Percentiles rank a stretch among this genome's conserved stretches.
These are phyloP conservation scores for Fopius arisanus DNA, from an alignment of 1,140 invertebrate genomes.

Conservation along the genomic window DNA sequence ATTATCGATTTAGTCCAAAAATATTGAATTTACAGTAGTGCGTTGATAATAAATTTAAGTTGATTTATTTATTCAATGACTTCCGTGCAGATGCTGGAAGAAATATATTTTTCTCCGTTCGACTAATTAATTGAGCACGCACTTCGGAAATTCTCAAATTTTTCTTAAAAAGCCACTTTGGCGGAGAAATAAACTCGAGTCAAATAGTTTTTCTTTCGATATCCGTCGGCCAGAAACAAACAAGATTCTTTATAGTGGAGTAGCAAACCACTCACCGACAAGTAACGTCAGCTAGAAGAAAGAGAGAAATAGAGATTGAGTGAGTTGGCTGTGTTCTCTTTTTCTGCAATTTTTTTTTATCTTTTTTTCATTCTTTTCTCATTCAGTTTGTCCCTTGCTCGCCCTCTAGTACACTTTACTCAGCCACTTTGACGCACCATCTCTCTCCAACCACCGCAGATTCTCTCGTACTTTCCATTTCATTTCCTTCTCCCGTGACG, in stretches of 20 bases:
- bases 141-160: background rate
- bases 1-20: too few relatives aligned
- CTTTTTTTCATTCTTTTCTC: constrained; percentile 27
- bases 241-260: constrained; percentile 61
- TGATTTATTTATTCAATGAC: too few relatives aligned
- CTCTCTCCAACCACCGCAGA: background rate
- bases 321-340: constrained; percentile 37
- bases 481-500: background rate
- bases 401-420: constrained; percentile 16
- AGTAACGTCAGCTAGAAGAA: constrained; percentile 45
- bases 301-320: background rate
- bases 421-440: background rate
- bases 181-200: background rate
- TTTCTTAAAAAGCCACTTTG: background rate
- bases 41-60: too few relatives aligned
- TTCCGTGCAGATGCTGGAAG: too few relatives aligned
- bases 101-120: too few relatives aligned
- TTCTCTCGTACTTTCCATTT: background rate
- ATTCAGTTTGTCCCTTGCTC: constrained; percentile 34
- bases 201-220: constrained; percentile 42
- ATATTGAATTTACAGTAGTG: too few relatives aligned
- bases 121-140: background rate
- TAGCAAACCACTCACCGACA: constrained; percentile 56
- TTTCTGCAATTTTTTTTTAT: constrained; percentile 26
- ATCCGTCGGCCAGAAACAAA: constrained; percentile 60